These are phyloP conservation scores for Phymorhynchus buccinoides DNA, from an alignment of 1,140 invertebrate species.

Conservation along the genomic window DNA sequence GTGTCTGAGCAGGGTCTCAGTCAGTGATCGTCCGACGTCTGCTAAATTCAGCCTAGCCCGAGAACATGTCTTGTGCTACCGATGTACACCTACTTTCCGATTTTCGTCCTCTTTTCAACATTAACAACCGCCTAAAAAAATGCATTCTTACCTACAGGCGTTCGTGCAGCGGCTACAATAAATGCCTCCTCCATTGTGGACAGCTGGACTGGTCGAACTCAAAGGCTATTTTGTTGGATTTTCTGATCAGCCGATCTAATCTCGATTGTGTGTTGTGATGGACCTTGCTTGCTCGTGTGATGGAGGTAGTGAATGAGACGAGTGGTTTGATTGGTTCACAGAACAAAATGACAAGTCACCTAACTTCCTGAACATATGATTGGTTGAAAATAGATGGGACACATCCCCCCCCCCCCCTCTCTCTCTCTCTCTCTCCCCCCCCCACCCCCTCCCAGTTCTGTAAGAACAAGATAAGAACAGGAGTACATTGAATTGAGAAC, in stretches of 20 bases:
- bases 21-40: no score
- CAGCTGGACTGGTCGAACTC: no score
- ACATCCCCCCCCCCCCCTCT: no score
- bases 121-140: neutral
- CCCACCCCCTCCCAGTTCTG: no score
- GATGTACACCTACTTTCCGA: neutral
- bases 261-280: neutral
- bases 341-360: neutral
- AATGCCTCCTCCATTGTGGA: neutral
- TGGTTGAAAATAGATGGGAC: no score
- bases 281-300: neutral
- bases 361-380: neutral
- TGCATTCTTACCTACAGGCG: constrained; percentile 5
- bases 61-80: neutral
- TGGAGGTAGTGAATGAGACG: neutral
- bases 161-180: neutral
- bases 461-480: no score
- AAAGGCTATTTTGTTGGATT: no score
- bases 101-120: neutral
- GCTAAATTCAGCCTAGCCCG: neutral
- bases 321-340: neutral
- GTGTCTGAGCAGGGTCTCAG: no score
- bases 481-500: no score
- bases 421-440: no score
- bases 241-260: no score